Conservation (phyloP, 2,113 vertebrate genomes). For the Gobius niger region DNA sequence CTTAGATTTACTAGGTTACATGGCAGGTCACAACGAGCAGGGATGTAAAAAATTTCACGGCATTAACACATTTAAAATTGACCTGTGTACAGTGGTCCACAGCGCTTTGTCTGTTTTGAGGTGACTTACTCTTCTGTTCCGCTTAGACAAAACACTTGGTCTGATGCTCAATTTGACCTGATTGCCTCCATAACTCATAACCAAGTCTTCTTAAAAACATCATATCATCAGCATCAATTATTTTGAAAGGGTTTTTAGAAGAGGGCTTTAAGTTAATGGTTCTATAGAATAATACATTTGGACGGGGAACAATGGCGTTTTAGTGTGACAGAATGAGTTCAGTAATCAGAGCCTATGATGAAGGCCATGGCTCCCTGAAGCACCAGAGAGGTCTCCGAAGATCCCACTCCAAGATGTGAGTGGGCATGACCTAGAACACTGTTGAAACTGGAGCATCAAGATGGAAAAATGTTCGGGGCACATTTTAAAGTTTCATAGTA, state of each 20-base stretch:
- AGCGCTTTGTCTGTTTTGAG: no score
- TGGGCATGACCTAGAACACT: slow-evolving; percentile 11
- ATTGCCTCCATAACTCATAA: neutral
- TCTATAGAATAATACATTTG: neutral
- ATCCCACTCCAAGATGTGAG: neutral
- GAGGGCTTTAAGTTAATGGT: neutral
- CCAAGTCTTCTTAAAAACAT: neutral
- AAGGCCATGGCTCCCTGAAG: neutral
- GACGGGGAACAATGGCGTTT: neutral
- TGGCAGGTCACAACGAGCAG: neutral
- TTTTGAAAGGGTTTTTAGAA: neutral
- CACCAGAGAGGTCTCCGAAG: neutral
- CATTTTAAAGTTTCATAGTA: neutral
- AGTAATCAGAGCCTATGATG: neutral
- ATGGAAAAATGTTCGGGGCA: neutral
- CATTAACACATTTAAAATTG: neutral
- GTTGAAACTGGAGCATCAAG: neutral
- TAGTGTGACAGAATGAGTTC: slow-evolving; percentile 12
- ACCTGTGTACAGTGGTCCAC: no score
- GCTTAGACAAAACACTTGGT: neutral
- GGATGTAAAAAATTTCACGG: neutral
- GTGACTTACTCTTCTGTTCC: no score
- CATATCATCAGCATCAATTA: neutral
- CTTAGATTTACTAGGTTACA: slow-evolving; percentile 19
- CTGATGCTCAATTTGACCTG: neutral